Evolutionary conservation across 2,888 invertebrate species (phyloP).

Genomic region (Anoncus sp.): DNA sequence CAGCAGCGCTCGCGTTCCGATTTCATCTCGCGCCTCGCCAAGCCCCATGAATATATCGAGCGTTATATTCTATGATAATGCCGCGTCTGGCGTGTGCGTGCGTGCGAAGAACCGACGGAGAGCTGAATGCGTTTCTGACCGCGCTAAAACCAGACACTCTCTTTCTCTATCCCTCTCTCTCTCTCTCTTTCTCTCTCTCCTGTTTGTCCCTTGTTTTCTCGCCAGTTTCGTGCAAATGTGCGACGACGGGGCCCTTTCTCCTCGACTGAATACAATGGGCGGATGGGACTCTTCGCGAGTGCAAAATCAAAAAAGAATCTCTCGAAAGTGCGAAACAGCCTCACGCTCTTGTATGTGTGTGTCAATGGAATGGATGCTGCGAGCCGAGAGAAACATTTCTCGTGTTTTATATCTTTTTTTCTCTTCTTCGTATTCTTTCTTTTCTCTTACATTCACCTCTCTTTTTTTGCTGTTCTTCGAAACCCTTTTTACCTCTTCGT

Average conservation of each 20-base stretch:
- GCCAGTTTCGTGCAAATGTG: conserved; percentile 51
- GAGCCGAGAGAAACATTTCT: conserved; percentile 42
- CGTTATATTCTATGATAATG: conserved; percentile 65
- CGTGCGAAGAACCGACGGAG: conserved; percentile 33
- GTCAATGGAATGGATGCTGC: conserved; percentile 48
- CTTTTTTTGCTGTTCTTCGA: conserved; percentile 36
- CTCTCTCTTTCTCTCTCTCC: conserved; percentile 10
- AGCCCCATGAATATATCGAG: conserved; percentile 56
- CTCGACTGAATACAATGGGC: conserved; percentile 62
- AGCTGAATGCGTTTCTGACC: conserved; percentile 57
- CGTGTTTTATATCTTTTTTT: conserved; percentile 16
- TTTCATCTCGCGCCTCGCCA: conserved; percentile 61
- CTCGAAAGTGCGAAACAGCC: conserved; percentile 55
- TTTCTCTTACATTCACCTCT: conserved; percentile 12
- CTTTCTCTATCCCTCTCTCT: conserved; percentile 12
- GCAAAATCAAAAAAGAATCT: conserved; percentile 45
- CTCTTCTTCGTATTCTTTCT: conserved; percentile 20
- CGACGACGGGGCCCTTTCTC: conserved; percentile 10
- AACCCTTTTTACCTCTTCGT: conserved; percentile 34
- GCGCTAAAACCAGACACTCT: conserved; percentile 31
- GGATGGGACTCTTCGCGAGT: conserved; percentile 40
- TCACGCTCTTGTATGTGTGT: conserved; percentile 16
- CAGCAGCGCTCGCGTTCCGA: conserved; percentile 45
- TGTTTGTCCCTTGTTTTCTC: conserved; percentile 43
- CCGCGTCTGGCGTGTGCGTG: conserved; percentile 38